Evolutionary conservation across 2,888 invertebrate species (phyloP).

Genomic region (Achlya flavicornis): DNA sequence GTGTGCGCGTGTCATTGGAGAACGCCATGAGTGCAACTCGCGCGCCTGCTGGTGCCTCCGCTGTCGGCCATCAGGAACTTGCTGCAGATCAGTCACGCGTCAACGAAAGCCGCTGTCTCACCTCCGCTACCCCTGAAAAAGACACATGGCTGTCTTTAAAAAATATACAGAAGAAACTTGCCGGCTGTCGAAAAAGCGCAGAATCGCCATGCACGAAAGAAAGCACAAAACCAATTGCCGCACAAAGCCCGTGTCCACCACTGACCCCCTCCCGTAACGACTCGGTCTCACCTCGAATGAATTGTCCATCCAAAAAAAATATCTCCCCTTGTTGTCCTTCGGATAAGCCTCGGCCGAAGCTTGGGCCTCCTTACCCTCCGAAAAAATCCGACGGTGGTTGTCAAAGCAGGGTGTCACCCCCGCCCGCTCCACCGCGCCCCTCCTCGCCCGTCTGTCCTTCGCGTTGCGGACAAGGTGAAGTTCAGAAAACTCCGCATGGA

Average conservation of each 20-base stretch:
- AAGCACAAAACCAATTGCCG: neutral
- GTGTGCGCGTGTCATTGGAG: conserved; percentile 32
- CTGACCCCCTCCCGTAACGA: no score
- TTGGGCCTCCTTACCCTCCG: neutral
- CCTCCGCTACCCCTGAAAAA: conserved; percentile 6
- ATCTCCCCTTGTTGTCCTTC: neutral
- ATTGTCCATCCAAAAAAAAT: neutral
- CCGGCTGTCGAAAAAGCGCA: conserved; percentile 17
- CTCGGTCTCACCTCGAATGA: neutral
- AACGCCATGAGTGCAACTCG: no score
- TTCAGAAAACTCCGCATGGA: neutral
- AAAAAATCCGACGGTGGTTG: neutral
- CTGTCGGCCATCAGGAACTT: no score
- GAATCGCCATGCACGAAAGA: neutral
- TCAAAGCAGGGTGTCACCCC: no score
- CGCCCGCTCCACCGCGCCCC: neutral
- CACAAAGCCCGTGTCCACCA: no score
- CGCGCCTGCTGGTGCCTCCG: no score
- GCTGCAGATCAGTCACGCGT: neutral
- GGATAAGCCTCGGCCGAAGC: neutral
- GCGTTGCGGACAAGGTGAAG: neutral
- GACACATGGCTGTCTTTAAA: conserved; percentile 40
- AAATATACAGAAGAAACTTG: conserved; percentile 33
- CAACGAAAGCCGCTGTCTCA: neutral
- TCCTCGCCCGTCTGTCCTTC: neutral